A percentile compares a stretch with the other conserved stretches of the same genome.
phyloP scores from a whole-genome alignment of 1,140 invertebrate genomes.

The Ceratitis capitata region DNA sequence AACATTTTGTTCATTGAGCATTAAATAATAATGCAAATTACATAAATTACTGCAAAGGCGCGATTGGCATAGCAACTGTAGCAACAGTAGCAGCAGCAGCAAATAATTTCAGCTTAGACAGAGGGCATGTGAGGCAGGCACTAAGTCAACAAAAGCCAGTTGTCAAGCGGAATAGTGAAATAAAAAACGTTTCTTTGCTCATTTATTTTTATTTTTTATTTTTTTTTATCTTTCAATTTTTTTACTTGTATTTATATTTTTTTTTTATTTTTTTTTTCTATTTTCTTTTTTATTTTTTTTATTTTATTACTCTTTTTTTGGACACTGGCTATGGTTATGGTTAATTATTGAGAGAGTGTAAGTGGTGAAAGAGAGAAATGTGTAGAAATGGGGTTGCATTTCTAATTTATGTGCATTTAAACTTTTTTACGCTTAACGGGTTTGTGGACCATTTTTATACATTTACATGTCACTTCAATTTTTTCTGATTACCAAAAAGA shows the following conservation, averaged over 20 bases:
- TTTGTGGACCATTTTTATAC: not conserved
- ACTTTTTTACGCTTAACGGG: not conserved
- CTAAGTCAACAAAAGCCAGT: too few species aligned
- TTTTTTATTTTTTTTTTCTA: not conserved
- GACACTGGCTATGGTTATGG: too few species aligned
- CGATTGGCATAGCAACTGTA: not conserved
- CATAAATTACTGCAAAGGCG: slow-evolving; percentile 2
- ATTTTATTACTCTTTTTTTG: not conserved
- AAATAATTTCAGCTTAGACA: too few species aligned
- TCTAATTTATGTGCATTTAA: not conserved
- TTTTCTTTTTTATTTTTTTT: not conserved
- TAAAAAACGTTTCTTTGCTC: too few species aligned
- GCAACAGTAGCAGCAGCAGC: not conserved
- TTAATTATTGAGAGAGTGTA: not conserved
- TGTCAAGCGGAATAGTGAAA: not conserved
- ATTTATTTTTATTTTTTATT: not conserved
- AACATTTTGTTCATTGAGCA: not conserved
- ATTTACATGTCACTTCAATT: not conserved
- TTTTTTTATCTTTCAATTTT: not conserved
- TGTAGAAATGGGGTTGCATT: not conserved
- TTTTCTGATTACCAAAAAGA: not conserved
- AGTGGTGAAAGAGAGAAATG: not conserved
- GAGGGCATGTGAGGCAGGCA: too few species aligned
- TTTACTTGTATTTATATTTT: not conserved
- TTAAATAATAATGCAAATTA: slow-evolving; percentile 7